A percentile compares a stretch with the other conserved stretches of the same genome.
Evolutionary conservation across 2,113 vertebrate genomes (phyloP).

Genomic region (Haplotaxodon microlepis): DNA sequence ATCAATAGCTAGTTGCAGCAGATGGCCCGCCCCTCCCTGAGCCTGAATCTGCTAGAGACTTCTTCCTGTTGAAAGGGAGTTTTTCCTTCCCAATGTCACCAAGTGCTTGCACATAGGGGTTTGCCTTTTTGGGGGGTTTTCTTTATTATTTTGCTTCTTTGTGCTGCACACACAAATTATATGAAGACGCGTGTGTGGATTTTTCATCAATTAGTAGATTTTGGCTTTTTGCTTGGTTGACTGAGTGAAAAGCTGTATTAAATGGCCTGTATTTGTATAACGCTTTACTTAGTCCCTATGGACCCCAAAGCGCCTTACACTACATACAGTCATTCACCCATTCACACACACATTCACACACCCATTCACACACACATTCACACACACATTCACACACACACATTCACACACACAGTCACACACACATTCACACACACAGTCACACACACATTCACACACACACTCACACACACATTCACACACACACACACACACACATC

Average conservation of each 20-base stretch:
- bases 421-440: no score
- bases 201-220: not conserved
- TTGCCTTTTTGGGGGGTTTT: not conserved
- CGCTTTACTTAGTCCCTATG: not conserved
- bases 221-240: not conserved
- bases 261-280: not conserved
- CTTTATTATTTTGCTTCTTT: not conserved
- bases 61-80: not conserved
- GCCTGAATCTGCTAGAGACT: not conserved
- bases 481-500: no score
- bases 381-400: no score
- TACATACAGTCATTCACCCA: not conserved
- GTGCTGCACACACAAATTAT: not conserved
- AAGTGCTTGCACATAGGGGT: not conserved
- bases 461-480: no score
- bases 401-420: no score
- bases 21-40: not conserved
- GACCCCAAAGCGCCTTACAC: not conserved
- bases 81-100: not conserved
- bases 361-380: no score
- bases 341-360: no score
- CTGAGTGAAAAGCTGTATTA: not conserved
- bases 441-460: no score
- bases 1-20: not conserved
- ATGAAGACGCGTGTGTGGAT: not conserved